phyloP scores from a whole-genome alignment of 2,113 vertebrate genomes.

The Nerophis ophidion region DNA sequence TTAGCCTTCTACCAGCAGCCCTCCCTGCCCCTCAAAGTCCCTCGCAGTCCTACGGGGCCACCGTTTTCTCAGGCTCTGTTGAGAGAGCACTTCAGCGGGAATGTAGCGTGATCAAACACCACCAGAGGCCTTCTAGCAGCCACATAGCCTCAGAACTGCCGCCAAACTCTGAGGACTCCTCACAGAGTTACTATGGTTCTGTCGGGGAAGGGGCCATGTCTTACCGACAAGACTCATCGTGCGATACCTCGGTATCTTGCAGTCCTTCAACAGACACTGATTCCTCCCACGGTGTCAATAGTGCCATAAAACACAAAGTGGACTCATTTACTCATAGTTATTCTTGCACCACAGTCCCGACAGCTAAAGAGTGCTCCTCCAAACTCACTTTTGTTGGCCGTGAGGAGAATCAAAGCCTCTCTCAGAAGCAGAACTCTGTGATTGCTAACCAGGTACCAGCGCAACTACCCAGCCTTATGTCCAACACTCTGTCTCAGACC shows the following conservation, averaged over 20 bases:
- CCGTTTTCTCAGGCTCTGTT: slow-evolving; percentile 89
- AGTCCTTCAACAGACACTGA: slow-evolving; percentile 75
- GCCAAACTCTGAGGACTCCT: slow-evolving; percentile 85
- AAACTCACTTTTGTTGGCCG: slow-evolving; percentile 76
- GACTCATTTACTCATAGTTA: slow-evolving; percentile 76
- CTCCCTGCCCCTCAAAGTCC: slow-evolving; percentile 79
- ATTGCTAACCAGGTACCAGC: slow-evolving; percentile 89
- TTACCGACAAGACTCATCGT: slow-evolving; percentile 86
- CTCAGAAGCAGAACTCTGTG: slow-evolving; percentile 88
- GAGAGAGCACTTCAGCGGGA: slow-evolving; percentile 98
- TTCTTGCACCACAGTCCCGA: slow-evolving; percentile 74
- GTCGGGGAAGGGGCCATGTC: slow-evolving; percentile 74
- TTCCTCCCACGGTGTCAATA: slow-evolving; percentile 82
- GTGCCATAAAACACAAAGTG: slow-evolving; percentile 80
- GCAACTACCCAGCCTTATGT: slow-evolving; percentile 85
- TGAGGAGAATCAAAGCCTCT: slow-evolving; percentile 76
- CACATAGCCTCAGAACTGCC: slow-evolving; percentile 84
- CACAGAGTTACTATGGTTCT: slow-evolving; percentile 81
- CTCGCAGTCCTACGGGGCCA: slow-evolving; percentile 81
- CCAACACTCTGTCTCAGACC: slow-evolving; percentile 83
- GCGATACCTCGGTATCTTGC: slow-evolving; percentile 81
- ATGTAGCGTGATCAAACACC: slow-evolving; percentile 99
- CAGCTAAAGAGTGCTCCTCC: slow-evolving; percentile 80
- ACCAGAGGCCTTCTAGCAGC: slow-evolving; percentile 97
- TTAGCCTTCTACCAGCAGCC: slow-evolving; percentile 82